These are phyloP conservation scores for Clunio marinus DNA, from an alignment of 2,888 invertebrate genomes.

Conservation along the genomic window DNA sequence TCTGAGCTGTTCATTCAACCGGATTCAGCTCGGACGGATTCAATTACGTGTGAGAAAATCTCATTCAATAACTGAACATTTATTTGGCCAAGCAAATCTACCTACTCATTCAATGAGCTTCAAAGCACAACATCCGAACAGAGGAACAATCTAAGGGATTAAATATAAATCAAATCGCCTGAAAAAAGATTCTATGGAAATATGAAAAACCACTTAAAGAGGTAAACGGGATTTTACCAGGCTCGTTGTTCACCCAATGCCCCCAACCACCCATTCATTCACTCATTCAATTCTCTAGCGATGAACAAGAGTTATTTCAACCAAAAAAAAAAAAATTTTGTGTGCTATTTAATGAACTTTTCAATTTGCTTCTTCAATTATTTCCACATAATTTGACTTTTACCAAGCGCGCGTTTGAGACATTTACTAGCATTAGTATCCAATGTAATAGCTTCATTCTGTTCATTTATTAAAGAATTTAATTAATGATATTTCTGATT, in stretches of 20 bases:
- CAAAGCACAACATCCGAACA: neutral
- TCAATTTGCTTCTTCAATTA: neutral
- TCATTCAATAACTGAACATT: constrained; percentile 20
- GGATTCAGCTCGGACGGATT: neutral
- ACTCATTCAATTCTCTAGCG: neutral
- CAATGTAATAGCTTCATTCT: neutral
- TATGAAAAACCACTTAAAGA: constrained; percentile 17
- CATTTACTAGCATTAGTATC: neutral
- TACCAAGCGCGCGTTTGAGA: neutral
- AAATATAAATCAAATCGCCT: constrained; percentile 19
- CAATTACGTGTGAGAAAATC: constrained; percentile 16
- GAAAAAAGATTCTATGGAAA: constrained; percentile 3
- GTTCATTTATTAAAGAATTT: too few relatives aligned
- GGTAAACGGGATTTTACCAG: neutral
- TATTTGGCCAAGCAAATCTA: neutral
- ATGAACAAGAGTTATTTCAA: neutral
- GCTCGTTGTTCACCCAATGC: neutral
- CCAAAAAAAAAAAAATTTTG: neutral
- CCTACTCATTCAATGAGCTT: neutral
- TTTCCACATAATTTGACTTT: constrained; percentile 25
- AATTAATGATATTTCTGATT: too few relatives aligned
- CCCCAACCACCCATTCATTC: too few relatives aligned
- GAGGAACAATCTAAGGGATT: neutral
- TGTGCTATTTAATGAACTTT: constrained; percentile 17
- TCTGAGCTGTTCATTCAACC: neutral